These are phyloP conservation scores for Tetrapedia diversipes DNA, from an alignment of 2,888 invertebrate genomes.

Conservation along the genomic window DNA sequence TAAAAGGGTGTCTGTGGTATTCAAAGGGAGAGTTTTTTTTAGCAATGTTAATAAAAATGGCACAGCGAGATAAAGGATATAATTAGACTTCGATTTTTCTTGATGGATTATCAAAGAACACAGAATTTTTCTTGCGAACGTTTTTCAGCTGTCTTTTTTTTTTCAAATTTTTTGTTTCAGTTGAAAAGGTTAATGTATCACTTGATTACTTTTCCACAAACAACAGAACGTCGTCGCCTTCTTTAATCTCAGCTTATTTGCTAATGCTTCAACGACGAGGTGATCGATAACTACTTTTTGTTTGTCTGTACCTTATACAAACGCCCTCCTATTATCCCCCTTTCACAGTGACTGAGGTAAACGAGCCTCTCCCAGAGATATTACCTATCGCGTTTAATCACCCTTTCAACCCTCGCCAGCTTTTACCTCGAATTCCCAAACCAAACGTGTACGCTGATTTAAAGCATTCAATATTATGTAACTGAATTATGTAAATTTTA, in stretches of 20 bases:
- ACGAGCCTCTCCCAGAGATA: background rate
- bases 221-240: background rate
- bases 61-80: no score
- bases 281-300: slow-evolving; percentile 12
- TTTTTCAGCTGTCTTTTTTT: no score
- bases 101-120: no score
- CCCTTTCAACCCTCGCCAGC: background rate
- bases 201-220: background rate
- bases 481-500: no score
- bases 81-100: no score
- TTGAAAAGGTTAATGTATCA: background rate
- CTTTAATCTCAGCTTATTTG: background rate
- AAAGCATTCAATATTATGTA: no score
- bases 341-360: background rate
- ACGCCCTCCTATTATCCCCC: background rate
- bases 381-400: background rate
- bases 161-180: background rate
- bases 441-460: no score
- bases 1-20: no score
- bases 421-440: background rate
- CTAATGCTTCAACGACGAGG: background rate
- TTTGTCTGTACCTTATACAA: slow-evolving; percentile 1
- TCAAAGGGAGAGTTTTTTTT: no score
- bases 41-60: no score
- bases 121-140: no score